Evolutionary conservation across 2,113 vertebrate genomes (phyloP).

Genomic region (Hydrolagus affinis): DNA sequence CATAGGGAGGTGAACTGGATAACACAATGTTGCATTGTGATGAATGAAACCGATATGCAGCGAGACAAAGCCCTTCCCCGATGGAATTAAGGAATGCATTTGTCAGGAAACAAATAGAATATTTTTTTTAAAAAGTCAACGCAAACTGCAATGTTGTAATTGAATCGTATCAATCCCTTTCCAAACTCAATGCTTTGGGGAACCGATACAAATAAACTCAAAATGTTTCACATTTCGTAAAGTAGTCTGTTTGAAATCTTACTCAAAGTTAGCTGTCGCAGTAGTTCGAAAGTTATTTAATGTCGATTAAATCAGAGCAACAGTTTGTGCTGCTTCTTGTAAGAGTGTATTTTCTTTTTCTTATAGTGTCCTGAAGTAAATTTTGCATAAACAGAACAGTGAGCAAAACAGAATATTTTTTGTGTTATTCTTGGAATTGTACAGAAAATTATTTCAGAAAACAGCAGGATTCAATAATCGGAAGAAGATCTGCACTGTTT

Average conservation of each 20-base stretch:
- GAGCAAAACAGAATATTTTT: constrained; percentile 12
- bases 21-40: constrained; percentile 1
- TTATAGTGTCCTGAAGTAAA: background rate
- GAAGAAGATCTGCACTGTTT: constrained; percentile 2
- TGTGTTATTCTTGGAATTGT: constrained; percentile 25
- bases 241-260: background rate
- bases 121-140: constrained; percentile 4
- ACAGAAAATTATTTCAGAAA: background rate
- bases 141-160: constrained; percentile 24
- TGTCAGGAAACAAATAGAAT: constrained; percentile 11
- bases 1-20: constrained; percentile 4
- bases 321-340: background rate
- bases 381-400: constrained; percentile 23
- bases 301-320: background rate
- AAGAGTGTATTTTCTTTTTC: background rate
- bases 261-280: background rate
- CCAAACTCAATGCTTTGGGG: constrained; percentile 21
- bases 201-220: background rate
- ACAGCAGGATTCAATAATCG: background rate
- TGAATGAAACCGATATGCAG: constrained; percentile 26
- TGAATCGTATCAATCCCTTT: constrained; percentile 19
- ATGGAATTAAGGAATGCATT: constrained; percentile 23
- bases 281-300: background rate
- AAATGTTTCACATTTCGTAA: constrained; percentile 12
- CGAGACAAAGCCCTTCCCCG: constrained; percentile 2